A percentile compares a stretch with the other conserved stretches of the same genome.
Conservation (phyloP, 2,888 invertebrate species). For the Epinotia ramella region DNA sequence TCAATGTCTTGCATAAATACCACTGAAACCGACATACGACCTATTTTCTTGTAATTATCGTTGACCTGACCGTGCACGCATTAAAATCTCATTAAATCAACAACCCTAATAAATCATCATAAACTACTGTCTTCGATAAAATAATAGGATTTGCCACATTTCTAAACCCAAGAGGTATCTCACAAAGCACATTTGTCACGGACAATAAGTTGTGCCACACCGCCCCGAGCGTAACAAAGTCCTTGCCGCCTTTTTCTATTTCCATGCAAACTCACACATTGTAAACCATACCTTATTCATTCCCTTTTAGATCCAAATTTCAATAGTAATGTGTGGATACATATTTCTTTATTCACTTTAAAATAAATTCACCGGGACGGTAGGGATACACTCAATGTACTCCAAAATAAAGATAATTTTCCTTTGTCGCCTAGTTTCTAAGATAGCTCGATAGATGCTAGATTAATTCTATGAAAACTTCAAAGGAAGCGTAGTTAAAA, state of each 20-base stretch:
- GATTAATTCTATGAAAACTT: constrained; percentile 36
- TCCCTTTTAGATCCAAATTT: not conserved
- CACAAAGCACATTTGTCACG: constrained; percentile 57
- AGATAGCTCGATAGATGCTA: constrained; percentile 22
- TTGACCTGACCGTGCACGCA: constrained; percentile 5
- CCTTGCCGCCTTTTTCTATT: constrained; percentile 42
- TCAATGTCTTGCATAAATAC: not conserved
- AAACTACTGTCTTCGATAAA: constrained; percentile 43
- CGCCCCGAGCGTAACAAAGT: constrained; percentile 39
- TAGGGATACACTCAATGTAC: not conserved
- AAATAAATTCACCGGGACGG: not conserved
- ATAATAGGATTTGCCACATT: constrained; percentile 45
- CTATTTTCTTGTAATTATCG: not conserved
- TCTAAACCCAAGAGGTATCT: constrained; percentile 44
- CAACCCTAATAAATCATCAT: constrained; percentile 42
- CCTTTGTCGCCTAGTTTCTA: not conserved
- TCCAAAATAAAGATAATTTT: not conserved
- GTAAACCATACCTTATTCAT: not conserved
- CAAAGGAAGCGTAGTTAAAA: constrained; percentile 45
- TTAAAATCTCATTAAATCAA: constrained; percentile 36
- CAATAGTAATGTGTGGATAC: not conserved
- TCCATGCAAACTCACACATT: not conserved
- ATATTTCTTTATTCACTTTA: not conserved
- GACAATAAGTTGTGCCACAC: constrained; percentile 57
- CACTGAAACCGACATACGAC: not conserved